These are phyloP conservation scores for Catamblyrhynchus diadema DNA, from an alignment of 2,797 vertebrate species.

Conservation along the genomic window DNA sequence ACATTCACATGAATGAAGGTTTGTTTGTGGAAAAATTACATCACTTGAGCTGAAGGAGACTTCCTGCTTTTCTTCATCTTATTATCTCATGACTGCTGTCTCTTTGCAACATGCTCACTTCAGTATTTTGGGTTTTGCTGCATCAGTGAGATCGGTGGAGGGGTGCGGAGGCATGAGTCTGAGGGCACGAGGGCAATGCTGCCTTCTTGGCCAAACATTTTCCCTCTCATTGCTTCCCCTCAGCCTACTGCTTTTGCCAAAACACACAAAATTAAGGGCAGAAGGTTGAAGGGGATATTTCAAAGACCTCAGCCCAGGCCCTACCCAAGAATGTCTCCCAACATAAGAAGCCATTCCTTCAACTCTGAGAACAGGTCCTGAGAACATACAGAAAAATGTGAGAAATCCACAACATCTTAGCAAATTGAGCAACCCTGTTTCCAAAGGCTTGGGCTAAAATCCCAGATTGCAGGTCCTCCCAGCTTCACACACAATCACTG, in stretches of 20 bases:
- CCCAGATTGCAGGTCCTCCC: background rate
- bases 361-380: background rate
- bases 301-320: background rate
- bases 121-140: background rate
- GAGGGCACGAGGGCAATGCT: background rate
- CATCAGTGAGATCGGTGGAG: rapidly evolving
- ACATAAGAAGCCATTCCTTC: background rate
- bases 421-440: background rate
- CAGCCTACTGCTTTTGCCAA: background rate
- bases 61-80: conserved; percentile 1
- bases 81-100: conserved; percentile 3
- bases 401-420: background rate
- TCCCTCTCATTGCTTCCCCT: background rate
- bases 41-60: background rate
- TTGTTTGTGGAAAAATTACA: conserved; percentile 24
- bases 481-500: background rate
- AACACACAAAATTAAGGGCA: background rate
- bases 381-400: background rate
- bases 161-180: rapidly evolving
- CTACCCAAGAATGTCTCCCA: background rate
- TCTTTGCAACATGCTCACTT: background rate
- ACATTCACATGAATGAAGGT: background rate
- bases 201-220: background rate
- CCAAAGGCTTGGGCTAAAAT: background rate
- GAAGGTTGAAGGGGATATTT: background rate